Percentiles rank a stretch among this genome's conserved stretches.
Conservation (phyloP, 1,140 invertebrate species). For the Lordiphosa stackelbergi region DNA sequence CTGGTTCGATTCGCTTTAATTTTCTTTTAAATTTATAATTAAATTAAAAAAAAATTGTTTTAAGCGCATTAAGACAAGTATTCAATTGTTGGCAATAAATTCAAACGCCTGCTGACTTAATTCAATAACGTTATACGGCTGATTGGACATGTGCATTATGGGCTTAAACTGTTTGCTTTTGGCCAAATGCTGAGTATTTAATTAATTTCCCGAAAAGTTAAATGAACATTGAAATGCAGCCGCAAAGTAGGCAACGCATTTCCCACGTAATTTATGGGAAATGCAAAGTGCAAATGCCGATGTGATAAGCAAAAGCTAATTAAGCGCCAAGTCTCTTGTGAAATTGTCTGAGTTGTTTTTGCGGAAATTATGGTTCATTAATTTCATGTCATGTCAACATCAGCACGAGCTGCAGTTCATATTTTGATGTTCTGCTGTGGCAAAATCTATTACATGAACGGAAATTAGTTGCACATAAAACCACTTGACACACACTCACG, state of each 20-base stretch:
- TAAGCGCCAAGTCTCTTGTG: conserved; percentile 22
- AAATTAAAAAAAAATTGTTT: conserved; percentile 12
- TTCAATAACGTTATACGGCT: conserved; percentile 53
- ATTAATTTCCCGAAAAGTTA: conserved; percentile 39
- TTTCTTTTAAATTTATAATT: background rate
- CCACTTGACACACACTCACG: background rate
- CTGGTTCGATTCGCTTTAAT: too few relatives aligned
- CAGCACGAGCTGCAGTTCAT: background rate
- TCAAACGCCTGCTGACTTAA: conserved; percentile 25
- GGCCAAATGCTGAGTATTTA: conserved; percentile 29
- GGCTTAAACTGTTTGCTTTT: conserved; percentile 10
- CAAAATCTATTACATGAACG: conserved; percentile 36
- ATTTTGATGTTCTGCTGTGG: conserved; percentile 6
- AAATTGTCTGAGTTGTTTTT: conserved; percentile 9
- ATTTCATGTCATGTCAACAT: conserved; percentile 31
- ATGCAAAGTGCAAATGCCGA: conserved; percentile 3
- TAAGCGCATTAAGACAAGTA: conserved; percentile 14
- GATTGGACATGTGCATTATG: conserved; percentile 13
- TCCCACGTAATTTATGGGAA: background rate
- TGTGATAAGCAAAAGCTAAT: conserved; percentile 21
- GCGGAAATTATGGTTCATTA: conserved; percentile 29
- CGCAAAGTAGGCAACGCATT: conserved; percentile 10
- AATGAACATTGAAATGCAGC: conserved; percentile 37
- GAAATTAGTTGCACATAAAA: conserved; percentile 44
- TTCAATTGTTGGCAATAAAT: conserved; percentile 25